phyloP scores from a whole-genome alignment of 30 jellyfish, hydroid and myxozoan genomes.

The Sanderia malayensis region DNA sequence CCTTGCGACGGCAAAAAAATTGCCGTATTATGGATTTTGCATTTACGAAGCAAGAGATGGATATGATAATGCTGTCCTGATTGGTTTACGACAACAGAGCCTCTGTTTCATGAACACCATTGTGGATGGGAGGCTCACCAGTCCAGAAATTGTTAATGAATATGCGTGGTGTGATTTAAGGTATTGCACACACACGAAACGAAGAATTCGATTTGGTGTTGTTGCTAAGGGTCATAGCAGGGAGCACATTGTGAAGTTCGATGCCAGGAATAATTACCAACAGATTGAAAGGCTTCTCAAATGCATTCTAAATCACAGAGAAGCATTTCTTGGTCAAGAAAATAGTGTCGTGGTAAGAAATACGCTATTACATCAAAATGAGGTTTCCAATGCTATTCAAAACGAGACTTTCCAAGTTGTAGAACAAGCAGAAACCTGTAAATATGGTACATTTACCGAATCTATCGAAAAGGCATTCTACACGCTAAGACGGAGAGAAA shows the following conservation, averaged over 20 bases:
- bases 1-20: constrained; percentile 1
- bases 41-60: constrained; percentile 9
- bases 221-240: constrained; percentile 1
- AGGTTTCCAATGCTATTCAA: neutral
- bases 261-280: neutral
- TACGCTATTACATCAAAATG: neutral
- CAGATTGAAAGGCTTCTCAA: constrained; percentile 17
- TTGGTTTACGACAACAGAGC: constrained; percentile 24
- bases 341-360: neutral
- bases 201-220: constrained; percentile 28
- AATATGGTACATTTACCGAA: constrained; percentile 37
- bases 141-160: constrained; percentile 16
- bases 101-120: constrained; percentile 25
- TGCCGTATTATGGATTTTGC: constrained; percentile 40
- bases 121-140: constrained; percentile 8
- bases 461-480: constrained; percentile 37
- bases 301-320: constrained; percentile 30
- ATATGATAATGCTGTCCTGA: constrained; percentile 17
- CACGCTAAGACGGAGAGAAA: constrained; percentile 14
- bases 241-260: constrained; percentile 15
- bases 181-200: constrained; percentile 45
- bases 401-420: neutral
- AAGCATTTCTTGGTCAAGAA: constrained; percentile 6
- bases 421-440: constrained; percentile 11
- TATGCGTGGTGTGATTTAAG: constrained; percentile 42